These are phyloP conservation scores for Amblyraja radiata DNA, from an alignment of 2,797 vertebrate species.

Conservation along the genomic window DNA sequence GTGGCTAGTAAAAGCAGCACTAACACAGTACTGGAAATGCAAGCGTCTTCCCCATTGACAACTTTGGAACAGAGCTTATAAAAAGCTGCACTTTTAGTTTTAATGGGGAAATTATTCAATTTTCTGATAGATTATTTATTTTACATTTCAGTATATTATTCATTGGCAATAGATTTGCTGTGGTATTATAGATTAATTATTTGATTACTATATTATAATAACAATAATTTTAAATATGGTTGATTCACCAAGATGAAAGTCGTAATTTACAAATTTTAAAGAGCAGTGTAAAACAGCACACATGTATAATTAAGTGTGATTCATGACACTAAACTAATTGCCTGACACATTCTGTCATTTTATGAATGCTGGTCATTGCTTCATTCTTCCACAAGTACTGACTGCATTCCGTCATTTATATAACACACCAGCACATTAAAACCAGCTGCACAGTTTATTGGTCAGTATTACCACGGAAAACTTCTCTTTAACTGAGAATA, in stretches of 20 bases:
- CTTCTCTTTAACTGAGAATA: no score
- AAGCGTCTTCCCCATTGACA: background rate
- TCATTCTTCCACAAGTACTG: background rate
- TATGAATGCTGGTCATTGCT: background rate
- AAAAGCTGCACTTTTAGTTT: background rate
- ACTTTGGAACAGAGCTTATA: no score
- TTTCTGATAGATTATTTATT: background rate
- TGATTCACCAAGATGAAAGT: background rate
- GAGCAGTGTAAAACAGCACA: background rate
- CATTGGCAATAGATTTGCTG: background rate
- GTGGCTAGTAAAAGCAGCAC: background rate
- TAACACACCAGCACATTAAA: background rate
- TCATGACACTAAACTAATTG: background rate
- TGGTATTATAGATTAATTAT: no score
- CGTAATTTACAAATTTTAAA: background rate
- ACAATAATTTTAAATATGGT: background rate
- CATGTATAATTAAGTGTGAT: slow-evolving; percentile 4
- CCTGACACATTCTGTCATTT: background rate
- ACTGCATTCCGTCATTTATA: background rate
- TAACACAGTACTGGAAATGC: background rate
- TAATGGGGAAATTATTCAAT: background rate
- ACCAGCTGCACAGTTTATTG: background rate
- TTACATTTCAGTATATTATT: background rate
- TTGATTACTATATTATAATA: no score
- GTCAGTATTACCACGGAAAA: background rate